phyloP scores from a whole-genome alignment of 2,797 vertebrate genomes.

The Mormyrus hasselquistii region DNA sequence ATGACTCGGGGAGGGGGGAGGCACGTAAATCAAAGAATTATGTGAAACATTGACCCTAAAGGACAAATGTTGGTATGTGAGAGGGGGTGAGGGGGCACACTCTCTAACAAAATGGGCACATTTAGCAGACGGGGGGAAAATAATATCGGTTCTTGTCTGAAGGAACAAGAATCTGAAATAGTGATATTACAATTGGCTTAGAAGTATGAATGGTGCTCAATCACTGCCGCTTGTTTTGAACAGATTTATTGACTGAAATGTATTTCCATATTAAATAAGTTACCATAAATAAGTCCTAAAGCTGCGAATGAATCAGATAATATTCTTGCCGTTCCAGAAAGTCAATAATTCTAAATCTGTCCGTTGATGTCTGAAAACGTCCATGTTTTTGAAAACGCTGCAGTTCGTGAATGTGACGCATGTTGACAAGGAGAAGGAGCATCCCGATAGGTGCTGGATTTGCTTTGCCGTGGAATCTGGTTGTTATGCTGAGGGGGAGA shows the following conservation, averaged over 20 bases:
- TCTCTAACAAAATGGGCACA: not conserved
- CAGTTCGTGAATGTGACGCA: not conserved
- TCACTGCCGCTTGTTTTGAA: not conserved
- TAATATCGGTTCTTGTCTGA: not conserved
- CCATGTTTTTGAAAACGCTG: not conserved
- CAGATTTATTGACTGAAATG: not conserved
- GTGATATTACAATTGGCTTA: not conserved
- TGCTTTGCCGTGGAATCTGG: not conserved
- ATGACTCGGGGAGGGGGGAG: not conserved
- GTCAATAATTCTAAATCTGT: not conserved
- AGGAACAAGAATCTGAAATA: not conserved
- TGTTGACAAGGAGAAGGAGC: not conserved
- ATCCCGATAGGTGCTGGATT: not conserved
- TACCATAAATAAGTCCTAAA: not conserved
- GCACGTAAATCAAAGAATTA: conserved; percentile 22
- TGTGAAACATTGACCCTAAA: conserved; percentile 19
- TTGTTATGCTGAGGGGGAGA: not conserved
- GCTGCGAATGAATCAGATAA: not conserved
- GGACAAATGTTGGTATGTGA: conserved; percentile 8
- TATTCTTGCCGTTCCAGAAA: not conserved
- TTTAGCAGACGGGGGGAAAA: not conserved
- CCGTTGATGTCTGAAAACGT: not conserved
- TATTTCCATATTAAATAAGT: not conserved
- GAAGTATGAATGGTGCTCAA: not conserved
- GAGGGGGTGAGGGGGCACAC: not conserved